A percentile compares a stretch with the other conserved stretches of the same genome.
Conservation (phyloP, 2,888 invertebrate species). For the Nowickia ferox region DNA sequence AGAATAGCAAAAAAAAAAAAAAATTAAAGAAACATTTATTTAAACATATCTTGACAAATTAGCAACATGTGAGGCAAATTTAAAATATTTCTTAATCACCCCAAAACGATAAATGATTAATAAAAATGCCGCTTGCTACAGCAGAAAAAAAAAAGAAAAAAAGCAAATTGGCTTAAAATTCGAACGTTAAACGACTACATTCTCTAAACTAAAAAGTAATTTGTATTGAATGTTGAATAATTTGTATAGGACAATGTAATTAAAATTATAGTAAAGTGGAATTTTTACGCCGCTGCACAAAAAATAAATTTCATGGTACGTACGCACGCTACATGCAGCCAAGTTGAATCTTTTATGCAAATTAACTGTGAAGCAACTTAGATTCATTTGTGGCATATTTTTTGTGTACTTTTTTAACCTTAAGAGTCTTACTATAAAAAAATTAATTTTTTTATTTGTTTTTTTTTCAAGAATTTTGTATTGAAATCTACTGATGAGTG, state of each 20-base stretch:
- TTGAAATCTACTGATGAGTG: too few species aligned
- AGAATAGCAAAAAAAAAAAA: not conserved
- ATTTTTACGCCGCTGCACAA: slow-evolving; percentile 58
- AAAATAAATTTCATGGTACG: not conserved
- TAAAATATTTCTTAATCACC: slow-evolving; percentile 73
- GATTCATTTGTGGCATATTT: too few species aligned
- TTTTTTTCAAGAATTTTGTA: too few species aligned
- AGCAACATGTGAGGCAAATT: slow-evolving; percentile 73
- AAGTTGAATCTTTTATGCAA: not conserved
- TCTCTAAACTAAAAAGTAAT: slow-evolving; percentile 64
- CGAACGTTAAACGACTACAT: slow-evolving; percentile 40
- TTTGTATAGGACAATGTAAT: slow-evolving; percentile 70
- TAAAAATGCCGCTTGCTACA: slow-evolving; percentile 66
- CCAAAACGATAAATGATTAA: slow-evolving; percentile 67
- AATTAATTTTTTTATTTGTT: too few species aligned
- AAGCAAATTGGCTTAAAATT: slow-evolving; percentile 45
- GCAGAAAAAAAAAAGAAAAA: not conserved
- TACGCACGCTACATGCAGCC: not conserved
- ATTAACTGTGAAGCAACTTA: too few species aligned
- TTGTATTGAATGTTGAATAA: slow-evolving; percentile 71
- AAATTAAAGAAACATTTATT: slow-evolving; percentile 25
- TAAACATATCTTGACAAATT: slow-evolving; percentile 69
- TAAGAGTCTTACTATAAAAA: too few species aligned
- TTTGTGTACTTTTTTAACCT: too few species aligned
- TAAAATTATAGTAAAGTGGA: slow-evolving; percentile 70